phyloP scores from a whole-genome alignment of 2,888 invertebrate genomes.

The Acrobeloides nanus region DNA sequence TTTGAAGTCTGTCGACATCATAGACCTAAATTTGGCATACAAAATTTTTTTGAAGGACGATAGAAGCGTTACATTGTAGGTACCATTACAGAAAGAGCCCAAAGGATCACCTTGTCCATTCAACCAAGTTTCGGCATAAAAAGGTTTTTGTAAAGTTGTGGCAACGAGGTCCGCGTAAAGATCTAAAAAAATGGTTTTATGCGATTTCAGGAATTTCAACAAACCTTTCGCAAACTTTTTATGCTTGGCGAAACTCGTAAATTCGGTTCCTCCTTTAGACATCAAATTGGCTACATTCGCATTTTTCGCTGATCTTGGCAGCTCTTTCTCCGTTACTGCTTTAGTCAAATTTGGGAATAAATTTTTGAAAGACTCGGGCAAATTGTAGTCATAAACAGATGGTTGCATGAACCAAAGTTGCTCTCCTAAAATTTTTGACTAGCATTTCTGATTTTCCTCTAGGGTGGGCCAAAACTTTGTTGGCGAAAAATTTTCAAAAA shows the following conservation, averaged over 20 bases:
- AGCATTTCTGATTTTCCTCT: no score
- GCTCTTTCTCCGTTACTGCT: constrained; percentile 57
- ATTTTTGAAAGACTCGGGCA: constrained; percentile 58
- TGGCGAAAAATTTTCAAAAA: no score
- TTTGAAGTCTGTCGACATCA: constrained; percentile 27
- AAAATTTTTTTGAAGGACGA: neutral
- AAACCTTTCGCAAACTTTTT: constrained; percentile 67
- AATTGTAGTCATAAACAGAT: constrained; percentile 65
- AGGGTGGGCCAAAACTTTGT: no score
- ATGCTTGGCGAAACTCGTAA: constrained; percentile 77
- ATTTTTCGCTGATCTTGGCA: constrained; percentile 57
- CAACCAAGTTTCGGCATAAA: constrained; percentile 81
- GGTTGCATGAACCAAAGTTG: constrained; percentile 78
- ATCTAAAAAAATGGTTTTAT: constrained; percentile 57
- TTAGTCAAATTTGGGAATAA: constrained; percentile 56
- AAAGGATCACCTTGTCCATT: constrained; percentile 59
- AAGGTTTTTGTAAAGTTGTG: constrained; percentile 65
- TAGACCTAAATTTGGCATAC: constrained; percentile 24
- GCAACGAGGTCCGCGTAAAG: constrained; percentile 75
- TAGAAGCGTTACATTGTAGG: constrained; percentile 1
- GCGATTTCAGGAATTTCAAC: neutral
- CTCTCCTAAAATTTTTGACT: no score
- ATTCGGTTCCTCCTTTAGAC: constrained; percentile 62
- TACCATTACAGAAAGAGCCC: no score
- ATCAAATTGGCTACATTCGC: constrained; percentile 57